Conservation (phyloP, 64 coral and sea anemone genomes). For the Pocillopora damicornis region DNA sequence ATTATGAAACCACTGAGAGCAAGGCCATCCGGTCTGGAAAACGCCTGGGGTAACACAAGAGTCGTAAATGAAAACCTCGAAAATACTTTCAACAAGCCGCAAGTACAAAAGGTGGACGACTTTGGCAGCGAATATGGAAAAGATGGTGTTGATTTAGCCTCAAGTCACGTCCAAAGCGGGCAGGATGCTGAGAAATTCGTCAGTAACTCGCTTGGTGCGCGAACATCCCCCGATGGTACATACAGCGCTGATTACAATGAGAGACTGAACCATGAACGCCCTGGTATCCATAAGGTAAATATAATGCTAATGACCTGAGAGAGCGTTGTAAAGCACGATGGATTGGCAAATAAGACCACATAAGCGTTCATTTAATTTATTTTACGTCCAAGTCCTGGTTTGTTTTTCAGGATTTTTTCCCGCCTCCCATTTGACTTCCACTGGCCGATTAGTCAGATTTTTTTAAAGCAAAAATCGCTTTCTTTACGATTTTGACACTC, state of each 20-base stretch:
- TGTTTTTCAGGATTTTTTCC: too few species aligned
- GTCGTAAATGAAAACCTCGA: not conserved
- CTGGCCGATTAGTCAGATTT: too few species aligned
- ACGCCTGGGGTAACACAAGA: not conserved
- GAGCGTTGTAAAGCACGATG: not conserved
- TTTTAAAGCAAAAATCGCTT: too few species aligned
- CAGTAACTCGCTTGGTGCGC: not conserved
- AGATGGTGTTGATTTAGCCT: constrained; percentile 75
- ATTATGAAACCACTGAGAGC: not conserved
- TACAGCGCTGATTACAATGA: not conserved
- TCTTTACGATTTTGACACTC: too few species aligned
- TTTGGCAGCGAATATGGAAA: constrained; percentile 69
- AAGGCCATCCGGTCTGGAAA: not conserved
- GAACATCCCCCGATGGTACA: constrained; percentile 13
- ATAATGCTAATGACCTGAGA: not conserved
- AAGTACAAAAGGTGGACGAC: not conserved
- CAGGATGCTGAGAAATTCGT: not conserved
- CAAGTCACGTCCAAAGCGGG: not conserved
- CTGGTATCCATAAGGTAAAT: constrained; percentile 16
- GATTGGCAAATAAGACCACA: constrained; percentile 3
- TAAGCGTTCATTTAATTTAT: too few species aligned
- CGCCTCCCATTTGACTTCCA: too few species aligned
- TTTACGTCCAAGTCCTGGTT: too few species aligned
- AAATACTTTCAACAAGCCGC: not conserved
- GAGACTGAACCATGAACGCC: not conserved